Evolutionary conservation across 2,888 invertebrate genomes (phyloP), one percentile per base, ranked within the genome.

Genomic region (Mimumesa dahlbomi): DNA sequence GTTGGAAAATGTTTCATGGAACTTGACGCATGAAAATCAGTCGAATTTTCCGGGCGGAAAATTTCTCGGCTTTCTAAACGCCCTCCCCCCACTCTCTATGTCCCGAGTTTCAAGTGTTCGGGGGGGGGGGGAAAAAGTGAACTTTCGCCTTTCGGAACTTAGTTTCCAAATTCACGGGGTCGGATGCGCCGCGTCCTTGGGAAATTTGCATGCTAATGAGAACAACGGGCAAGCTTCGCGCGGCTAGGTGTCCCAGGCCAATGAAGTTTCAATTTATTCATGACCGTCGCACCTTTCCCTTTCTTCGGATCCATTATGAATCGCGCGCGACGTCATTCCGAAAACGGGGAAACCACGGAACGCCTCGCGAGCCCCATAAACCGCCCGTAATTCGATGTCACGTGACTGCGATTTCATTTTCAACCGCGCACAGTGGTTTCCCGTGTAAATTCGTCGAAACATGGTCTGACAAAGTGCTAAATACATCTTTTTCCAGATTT

Each of bases 201-300:
- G 64, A 74, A 73, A 83, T 82, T 82, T 81, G 64, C 81, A 82
- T 82, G 70, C 79, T 78, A 75, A 82, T 73, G 74, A 82, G 78
- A n/a, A 69, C 73, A 69, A 75, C 73, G 71, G 63, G 62, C 72
- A 52, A 64, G 58, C 62, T 59, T 68, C 61, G 57, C 70, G 46
- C 59, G 52, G 62, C 57, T 58, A 16, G n/a, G 59, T 59, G 63
- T n/a, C 25, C 42, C 31, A 56, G n/a, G 52, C 66, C 70, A 64
- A 79, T 81, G 70, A 82, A 82, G 68, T 82, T 79, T 75, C 79
- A 82, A 84, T 83, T 82, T 83, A 83, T 83, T 83, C 83, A 82
- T 82, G 75, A 70, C 73, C 50, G 52, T 45, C n/a, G n/a, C 65
- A 48, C 50, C 67, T 49, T 58, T 61, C 53, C 59, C 67, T 61